Evolutionary conservation across 1,140 invertebrate species (phyloP), one percentile per base, ranked within the genome.

Genomic region (Pollicipes pollicipes): DNA sequence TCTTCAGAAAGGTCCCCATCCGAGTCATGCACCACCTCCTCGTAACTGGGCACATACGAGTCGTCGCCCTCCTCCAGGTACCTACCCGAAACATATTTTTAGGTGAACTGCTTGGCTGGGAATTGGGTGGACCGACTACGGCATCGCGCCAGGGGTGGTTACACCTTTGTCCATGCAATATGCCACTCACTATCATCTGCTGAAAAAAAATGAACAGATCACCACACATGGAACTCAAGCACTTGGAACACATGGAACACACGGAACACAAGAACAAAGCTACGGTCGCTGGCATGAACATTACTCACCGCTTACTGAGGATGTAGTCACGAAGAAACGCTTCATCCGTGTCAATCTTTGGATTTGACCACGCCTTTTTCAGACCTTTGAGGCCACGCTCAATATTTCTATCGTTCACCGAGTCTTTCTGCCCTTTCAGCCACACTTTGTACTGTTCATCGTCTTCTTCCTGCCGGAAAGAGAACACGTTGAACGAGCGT

Each of bases 31-130:
- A 66, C 64, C 10, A 66, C 64, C 64, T 66, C 64, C 64, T 66
- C 64, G 64, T 66, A 66, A n/a, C 64, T 66, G 17, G 64, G 64
- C n/a, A 66, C 28, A n/a, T 66, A 66, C n/a, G 64, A 66, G 64
- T 66, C 64, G 27, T 66, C 64, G 3, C 64, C 64, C 4, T 66
- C 64, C 27, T 29, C 64, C 64, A 66, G 28, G 17, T 66, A 66
- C 28, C 64, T 66, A n/a, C 24, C 21, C 32, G 32, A 35, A 16
- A 35, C 32, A 35, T 35, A 35, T 35, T 6, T 6, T 16, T 35
- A 35, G 32, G 16, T 35, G 4, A 35, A 35, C 16, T 35, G n/a
- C n/a, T 35, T 6, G 16, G 4, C 32, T 35, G 16, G 32, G 16
- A 16, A 35, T 35, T 6, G 32, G 16, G 16, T 35, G n/a, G n/a